Evolutionary conservation across 1,140 invertebrate species (phyloP), one percentile per base, ranked within the genome.

Genomic region (Bombus waltoni): DNA sequence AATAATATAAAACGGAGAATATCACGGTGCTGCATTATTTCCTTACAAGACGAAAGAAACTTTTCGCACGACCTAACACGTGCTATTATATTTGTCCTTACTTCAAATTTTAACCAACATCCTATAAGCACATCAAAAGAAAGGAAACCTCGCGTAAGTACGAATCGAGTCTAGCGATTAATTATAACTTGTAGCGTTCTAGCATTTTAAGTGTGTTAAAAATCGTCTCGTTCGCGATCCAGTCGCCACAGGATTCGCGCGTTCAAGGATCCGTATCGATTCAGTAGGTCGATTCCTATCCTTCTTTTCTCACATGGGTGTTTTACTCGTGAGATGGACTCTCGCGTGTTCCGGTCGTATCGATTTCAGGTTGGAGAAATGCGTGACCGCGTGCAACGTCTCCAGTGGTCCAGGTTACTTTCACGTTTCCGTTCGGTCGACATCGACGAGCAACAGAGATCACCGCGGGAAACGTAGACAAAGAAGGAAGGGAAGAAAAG

Each of bases 361-460:
- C 42, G 71, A 15, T 73, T 44, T 73, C 71, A 44, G 13, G 42
- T 73, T 18, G 25, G 42, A 73, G 44, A 73, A 73, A 73, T 44
- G 15, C 71, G 71, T 32, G 71, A n/a, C 42, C 71, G 71, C 38
- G 66, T 32, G 40, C 25, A 71, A 13, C 40, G 40, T 71, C 25
- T 28, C 38, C 32, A 42, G 40, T 18, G 71, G n/a, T 73, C 40
- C 42, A 73, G 28, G 71, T 32, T 73, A 47, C 71, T 73, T 73
- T 73, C 71, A 73, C 71, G 42, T 73, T 44, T 73, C 71, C 71
- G n/a, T 73, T 73, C 42, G n/a, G 40, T 73, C 40, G 38, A 3
- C 28, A 40, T 72, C 71, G 40, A 73, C 70, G 70, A 72, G 28
- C 11, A 72, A n/a, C 40, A 10, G 42, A 44, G 71, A 32, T 13